A percentile compares a stretch with the other conserved stretches of the same genome.
These are phyloP conservation scores for Gobius niger DNA, from an alignment of 2,113 vertebrate species.

Conservation along the genomic window DNA sequence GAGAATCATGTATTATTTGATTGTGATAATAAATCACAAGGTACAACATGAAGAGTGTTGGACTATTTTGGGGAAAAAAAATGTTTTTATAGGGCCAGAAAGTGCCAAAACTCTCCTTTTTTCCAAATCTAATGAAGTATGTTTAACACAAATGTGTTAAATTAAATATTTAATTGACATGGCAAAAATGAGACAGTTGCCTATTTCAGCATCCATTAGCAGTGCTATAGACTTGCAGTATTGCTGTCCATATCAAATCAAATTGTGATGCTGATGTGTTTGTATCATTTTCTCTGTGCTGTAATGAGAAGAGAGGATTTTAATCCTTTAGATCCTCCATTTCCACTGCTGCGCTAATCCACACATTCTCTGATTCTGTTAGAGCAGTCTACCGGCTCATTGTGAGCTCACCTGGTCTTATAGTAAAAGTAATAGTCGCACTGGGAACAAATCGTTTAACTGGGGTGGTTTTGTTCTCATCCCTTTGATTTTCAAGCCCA, in stretches of 20 bases:
- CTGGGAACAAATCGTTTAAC: slow-evolving; percentile 25
- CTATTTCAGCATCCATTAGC: background rate
- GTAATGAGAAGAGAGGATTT: slow-evolving; percentile 54
- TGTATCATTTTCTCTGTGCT: slow-evolving; percentile 65
- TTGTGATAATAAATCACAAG: too few species aligned
- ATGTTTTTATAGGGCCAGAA: slow-evolving; percentile 2
- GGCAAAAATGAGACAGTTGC: background rate
- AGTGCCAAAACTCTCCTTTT: slow-evolving; percentile 17
- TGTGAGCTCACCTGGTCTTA: slow-evolving; percentile 24
- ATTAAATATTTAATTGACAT: slow-evolving; percentile 3
- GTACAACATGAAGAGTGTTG: too few species aligned
- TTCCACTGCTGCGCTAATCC: slow-evolving; percentile 61
- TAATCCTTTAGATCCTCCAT: slow-evolving; percentile 65
- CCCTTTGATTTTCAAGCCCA: slow-evolving; percentile 24
- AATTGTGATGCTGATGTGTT: slow-evolving; percentile 62
- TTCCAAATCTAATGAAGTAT: background rate
- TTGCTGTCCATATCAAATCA: slow-evolving; percentile 60
- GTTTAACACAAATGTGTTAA: too few species aligned
- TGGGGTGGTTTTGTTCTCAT: slow-evolving; percentile 33
- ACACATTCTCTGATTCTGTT: slow-evolving; percentile 54
- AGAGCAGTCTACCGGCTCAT: slow-evolving; percentile 29
- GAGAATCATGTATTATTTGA: slow-evolving; percentile 60
- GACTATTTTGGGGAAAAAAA: too few species aligned
- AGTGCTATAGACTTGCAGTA: slow-evolving; percentile 44
- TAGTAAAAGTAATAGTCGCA: slow-evolving; percentile 31